Evolutionary conservation across 92 coral and sea anemone genomes (phyloP).

Genomic region (Meandrina meandrites): DNA sequence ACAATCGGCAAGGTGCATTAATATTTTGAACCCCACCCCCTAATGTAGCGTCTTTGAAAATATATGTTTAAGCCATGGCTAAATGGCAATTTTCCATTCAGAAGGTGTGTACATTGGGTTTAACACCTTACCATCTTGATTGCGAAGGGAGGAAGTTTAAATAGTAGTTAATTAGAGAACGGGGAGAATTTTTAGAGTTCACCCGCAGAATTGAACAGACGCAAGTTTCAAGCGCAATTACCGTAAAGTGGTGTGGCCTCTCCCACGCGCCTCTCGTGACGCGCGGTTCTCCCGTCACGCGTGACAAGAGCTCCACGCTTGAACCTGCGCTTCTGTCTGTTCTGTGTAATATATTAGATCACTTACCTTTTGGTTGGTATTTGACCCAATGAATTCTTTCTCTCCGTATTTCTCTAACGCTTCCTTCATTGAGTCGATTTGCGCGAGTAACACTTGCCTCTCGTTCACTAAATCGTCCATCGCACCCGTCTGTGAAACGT

Average conservation of each 20-base stretch:
- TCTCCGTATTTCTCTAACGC: slow-evolving; percentile 29
- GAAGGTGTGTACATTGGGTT: neutral
- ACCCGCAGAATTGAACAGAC: no score
- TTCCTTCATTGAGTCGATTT: slow-evolving; percentile 44
- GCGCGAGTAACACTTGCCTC: slow-evolving; percentile 38
- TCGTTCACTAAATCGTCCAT: slow-evolving; percentile 44
- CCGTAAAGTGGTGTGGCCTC: no score
- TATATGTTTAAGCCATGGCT: no score
- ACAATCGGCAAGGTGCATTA: no score
- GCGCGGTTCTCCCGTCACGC: neutral
- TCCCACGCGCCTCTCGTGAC: neutral
- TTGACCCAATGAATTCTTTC: slow-evolving; percentile 50
- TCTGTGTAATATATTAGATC: neutral
- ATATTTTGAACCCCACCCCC: no score
- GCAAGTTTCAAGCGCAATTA: no score
- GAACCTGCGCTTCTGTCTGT: neutral
- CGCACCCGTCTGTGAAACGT: slow-evolving; percentile 10
- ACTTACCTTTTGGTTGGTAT: slow-evolving; percentile 1
- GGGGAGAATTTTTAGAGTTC: neutral
- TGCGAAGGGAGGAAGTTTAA: neutral
- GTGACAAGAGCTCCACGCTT: neutral
- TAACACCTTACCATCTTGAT: no score
- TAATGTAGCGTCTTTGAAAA: no score
- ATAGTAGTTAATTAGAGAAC: neutral
- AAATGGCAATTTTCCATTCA: neutral